These are phyloP conservation scores for Chlamydotis undulata DNA, from an alignment of 2,113 vertebrate genomes.

Conservation along the genomic window DNA sequence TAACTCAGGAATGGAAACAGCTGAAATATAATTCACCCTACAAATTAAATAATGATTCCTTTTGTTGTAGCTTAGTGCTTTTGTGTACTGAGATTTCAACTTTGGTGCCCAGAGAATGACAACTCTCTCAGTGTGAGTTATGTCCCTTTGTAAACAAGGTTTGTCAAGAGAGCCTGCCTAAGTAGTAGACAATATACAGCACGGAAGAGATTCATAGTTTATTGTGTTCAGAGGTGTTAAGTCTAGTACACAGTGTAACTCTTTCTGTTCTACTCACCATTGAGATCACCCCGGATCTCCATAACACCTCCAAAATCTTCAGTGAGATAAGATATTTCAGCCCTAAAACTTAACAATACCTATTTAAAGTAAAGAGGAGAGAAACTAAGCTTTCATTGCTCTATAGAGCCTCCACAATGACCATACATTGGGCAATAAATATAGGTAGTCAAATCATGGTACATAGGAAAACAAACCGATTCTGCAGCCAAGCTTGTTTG, in stretches of 20 bases:
- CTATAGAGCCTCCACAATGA: background rate
- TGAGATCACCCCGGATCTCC: background rate
- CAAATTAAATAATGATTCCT: background rate
- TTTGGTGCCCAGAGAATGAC: background rate
- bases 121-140: background rate
- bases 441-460: background rate
- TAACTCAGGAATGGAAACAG: background rate
- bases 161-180: background rate
- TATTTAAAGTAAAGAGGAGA: background rate
- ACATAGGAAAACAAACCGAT: background rate
- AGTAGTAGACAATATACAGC: background rate
- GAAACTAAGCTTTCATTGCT: background rate
- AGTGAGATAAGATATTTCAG: background rate
- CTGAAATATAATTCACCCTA: background rate
- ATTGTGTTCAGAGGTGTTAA: background rate
- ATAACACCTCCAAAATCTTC: background rate
- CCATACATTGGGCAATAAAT: background rate
- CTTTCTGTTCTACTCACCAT: background rate
- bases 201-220: fast-evolving
- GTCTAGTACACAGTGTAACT: background rate
- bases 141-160: background rate
- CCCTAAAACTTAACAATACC: background rate
- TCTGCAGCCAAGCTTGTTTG: background rate
- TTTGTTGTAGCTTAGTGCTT: background rate
- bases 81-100: background rate